phyloP scores from a whole-genome alignment of 2,797 vertebrate species.

The Helarctos malayanus region DNA sequence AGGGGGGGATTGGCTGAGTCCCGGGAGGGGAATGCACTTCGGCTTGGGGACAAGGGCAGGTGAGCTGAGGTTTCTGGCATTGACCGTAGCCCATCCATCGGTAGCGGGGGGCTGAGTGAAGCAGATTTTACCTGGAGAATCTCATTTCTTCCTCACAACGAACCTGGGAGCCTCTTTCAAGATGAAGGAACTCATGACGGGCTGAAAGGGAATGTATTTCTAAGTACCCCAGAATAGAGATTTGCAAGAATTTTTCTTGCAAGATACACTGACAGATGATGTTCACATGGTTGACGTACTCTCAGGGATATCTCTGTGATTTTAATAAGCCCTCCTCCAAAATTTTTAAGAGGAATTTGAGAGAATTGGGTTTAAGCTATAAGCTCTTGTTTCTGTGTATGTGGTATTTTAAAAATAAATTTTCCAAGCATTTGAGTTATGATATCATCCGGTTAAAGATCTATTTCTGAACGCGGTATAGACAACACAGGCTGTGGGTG shows the following conservation, averaged over 20 bases:
- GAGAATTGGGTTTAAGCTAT: constrained; percentile 35
- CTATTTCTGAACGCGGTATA: constrained; percentile 69
- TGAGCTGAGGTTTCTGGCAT: not conserved
- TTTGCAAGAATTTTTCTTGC: not conserved
- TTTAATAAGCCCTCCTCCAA: constrained; percentile 8
- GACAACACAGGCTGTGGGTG: constrained; percentile 25
- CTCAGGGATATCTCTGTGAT: not conserved
- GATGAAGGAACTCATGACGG: not conserved
- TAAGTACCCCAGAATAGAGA: not conserved
- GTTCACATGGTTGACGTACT: not conserved
- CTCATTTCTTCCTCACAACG: not conserved
- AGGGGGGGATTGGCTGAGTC: not conserved
- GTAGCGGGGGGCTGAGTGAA: rapidly evolving
- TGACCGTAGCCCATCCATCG: rapidly evolving
- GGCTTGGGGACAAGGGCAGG: not conserved
- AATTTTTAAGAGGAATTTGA: constrained; percentile 53
- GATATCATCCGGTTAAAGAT: constrained; percentile 58
- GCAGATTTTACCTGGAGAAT: not conserved
- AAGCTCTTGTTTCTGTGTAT: constrained; percentile 43
- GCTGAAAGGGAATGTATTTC: not conserved
- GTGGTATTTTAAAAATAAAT: constrained; percentile 54
- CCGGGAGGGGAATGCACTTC: rapidly evolving
- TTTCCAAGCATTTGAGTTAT: constrained; percentile 55
- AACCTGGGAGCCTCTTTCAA: not conserved
- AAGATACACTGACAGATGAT: not conserved